phyloP scores from a whole-genome alignment of 2,888 invertebrate species.

The Cetonia aurata region DNA sequence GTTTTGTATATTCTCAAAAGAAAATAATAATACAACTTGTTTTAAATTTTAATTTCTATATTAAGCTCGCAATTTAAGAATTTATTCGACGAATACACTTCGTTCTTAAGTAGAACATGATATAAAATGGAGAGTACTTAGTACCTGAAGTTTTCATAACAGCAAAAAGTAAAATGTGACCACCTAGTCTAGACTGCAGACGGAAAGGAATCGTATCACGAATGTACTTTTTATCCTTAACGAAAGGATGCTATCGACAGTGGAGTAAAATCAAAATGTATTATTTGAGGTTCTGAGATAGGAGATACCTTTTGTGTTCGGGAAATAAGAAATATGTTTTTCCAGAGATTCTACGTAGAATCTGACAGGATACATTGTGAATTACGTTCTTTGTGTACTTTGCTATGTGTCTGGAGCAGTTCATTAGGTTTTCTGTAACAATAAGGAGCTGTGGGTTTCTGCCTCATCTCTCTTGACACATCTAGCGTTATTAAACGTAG shows the following conservation, averaged over 20 bases:
- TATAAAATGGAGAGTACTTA: no score
- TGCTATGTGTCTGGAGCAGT: conserved; percentile 18
- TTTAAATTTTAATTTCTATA: no score
- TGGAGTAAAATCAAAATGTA: conserved; percentile 26
- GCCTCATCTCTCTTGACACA: neutral
- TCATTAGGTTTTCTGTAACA: conserved; percentile 24
- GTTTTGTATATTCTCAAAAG: no score
- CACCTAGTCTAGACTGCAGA: no score
- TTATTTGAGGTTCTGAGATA: conserved; percentile 5
- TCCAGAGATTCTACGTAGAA: conserved; percentile 8
- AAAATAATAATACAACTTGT: no score
- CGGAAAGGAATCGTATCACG: no score
- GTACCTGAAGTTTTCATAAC: no score
- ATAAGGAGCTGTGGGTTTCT: conserved; percentile 1
- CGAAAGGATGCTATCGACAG: conserved; percentile 27
- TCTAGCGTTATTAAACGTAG: neutral
- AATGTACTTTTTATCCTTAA: conserved; percentile 24
- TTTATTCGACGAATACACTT: no score
- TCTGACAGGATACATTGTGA: conserved; percentile 29
- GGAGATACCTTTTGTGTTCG: conserved; percentile 25
- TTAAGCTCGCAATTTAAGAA: no score
- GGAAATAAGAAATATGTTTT: conserved; percentile 19
- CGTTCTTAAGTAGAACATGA: no score
- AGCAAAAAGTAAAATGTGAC: no score
- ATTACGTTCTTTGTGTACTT: conserved; percentile 19